Base-by-base conservation (phyloP, 2,113 vertebrate species). In the Narcine bancroftii region DNA sequence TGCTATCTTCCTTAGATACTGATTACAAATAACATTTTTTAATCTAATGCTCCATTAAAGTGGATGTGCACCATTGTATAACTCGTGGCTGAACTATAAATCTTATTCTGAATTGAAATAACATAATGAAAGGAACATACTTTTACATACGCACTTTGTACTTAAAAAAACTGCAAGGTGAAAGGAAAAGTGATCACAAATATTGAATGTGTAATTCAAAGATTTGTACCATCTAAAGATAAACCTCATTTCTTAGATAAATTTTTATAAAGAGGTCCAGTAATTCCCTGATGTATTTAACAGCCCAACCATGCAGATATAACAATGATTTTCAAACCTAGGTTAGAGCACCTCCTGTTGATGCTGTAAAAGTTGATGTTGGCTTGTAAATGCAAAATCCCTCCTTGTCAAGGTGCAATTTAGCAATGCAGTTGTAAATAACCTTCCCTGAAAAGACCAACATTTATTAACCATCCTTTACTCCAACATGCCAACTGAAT, bases 321-420 rank as follows among this genome's bases (percentile, higher is more conserved):
- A n/a, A n/a, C n/a, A n/a, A n/a, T n/a, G 60, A 42, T n/a, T 89
- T 39, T 66, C 85, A 89, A 83, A 65, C 85, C 60, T 89, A 89
- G 85, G 56, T 65, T 65, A 26, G 17, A 89, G 85, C 85, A 63
- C 85, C 85, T 89, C 85, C 85, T 89, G 85, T 60, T 89, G 81
- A 29, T 36, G 13, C 60, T 60, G 11, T 87, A 17, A n/a, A 42
- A 65, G 56, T n/a, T 42, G 85, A 53, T 60, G 85, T 89, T 89
- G 36, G 60, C 85, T 36, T 65, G 63, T 39, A 1, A 39, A 65
- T 24, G 6, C 42, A 89, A 47, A 63, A 19, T 42, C 36, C 17
- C 56, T 42, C 36, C 21, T n/a, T 24, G 85, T 36, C 56, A 42
- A 66, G 1, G 21, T 66, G 33, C 85, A 21, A 26, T 60, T 89